Evolutionary conservation across 2,113 vertebrate species (phyloP), one percentile per base, ranked within the genome.

Genomic region (Myxocyprinus asiaticus): DNA sequence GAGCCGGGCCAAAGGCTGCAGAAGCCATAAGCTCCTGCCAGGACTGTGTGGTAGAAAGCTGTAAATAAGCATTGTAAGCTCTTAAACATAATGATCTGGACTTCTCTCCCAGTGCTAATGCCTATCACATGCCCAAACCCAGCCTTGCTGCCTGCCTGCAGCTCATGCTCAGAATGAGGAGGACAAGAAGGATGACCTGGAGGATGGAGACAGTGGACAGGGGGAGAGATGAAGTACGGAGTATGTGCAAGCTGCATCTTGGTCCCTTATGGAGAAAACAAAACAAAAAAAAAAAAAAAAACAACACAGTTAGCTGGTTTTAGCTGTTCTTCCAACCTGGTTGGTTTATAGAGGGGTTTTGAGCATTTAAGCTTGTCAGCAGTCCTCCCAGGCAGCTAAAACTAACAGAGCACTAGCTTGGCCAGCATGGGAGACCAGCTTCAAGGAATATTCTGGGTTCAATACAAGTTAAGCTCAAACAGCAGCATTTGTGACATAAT

Each of bases 1-100:
- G 85, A 86, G 82, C 63, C 45, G 71, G 87, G 89, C 86, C 87
- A 89, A 84, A 79, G 86, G 71, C 88, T 87, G 90, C 82, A 82
- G 82, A 67, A 89, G 84, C 80, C 86, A 86, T 72, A 64, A 81
- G 69, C 78, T 55, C 65, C 82, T 87, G 87, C 84, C 86, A 90
- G 85, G 66, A 82, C 82, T 84, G 82, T 93, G 91, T 83, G 91
- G 91, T 93, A 91, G 88, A 91, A 89, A 93, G 90, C 91, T 93
- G 90, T 94, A 93, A 94, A 94, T 90, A 71, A 94, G 90, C 91
- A 93, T 94, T 95, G 91, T 92, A 91, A 91, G 84, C 86, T 88
- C 90, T 93, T 92, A 91, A 92, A 88, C 81, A 87, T 88, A 89
- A 94, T 93, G 87, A 87, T 91, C 89, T 91, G 88, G 88, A 85